Conservation (phyloP, 2,888 invertebrate genomes). For the Meiosimyza platycephala region DNA sequence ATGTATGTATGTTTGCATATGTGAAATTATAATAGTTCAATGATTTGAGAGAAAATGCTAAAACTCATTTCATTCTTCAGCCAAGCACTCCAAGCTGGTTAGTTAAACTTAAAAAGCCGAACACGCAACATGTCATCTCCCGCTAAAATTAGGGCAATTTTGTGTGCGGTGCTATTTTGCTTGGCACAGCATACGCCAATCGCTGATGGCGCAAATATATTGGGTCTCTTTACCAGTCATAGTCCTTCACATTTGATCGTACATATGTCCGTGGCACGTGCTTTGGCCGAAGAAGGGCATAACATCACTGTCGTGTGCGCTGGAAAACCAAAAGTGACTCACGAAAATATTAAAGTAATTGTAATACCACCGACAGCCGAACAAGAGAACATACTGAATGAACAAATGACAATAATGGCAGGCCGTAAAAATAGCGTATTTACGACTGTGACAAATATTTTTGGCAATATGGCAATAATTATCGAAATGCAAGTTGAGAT, state of each 20-base stretch:
- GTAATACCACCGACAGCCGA: conserved; percentile 51
- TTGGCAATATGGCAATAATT: conserved; percentile 48
- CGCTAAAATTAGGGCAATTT: too few species aligned
- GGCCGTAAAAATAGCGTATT: conserved; percentile 49
- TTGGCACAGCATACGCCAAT: conserved; percentile 32
- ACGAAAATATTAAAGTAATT: conserved; percentile 56
- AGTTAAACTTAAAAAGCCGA: too few species aligned
- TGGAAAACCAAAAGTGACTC: conserved; percentile 57
- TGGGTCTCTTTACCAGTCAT: conserved; percentile 62
- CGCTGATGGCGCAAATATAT: conserved; percentile 54
- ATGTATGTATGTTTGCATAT: too few species aligned
- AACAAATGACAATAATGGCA: conserved; percentile 48
- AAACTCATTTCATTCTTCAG: too few species aligned
- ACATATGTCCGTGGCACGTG: conserved; percentile 58
- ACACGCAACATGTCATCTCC: too few species aligned
- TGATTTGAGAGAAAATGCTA: too few species aligned
- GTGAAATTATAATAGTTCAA: too few species aligned
- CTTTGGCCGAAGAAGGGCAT: conserved; percentile 61
- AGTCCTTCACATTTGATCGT: conserved; percentile 63
- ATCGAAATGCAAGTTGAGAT: conserved; percentile 56
- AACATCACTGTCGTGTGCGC: conserved; percentile 62
- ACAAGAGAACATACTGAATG: conserved; percentile 46
- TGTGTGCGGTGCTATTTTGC: neutral
- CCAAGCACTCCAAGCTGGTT: too few species aligned
- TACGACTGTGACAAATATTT: conserved; percentile 41